Evolutionary conservation across 2,797 vertebrate genomes (phyloP).

Genomic region (Poecile montanus): DNA sequence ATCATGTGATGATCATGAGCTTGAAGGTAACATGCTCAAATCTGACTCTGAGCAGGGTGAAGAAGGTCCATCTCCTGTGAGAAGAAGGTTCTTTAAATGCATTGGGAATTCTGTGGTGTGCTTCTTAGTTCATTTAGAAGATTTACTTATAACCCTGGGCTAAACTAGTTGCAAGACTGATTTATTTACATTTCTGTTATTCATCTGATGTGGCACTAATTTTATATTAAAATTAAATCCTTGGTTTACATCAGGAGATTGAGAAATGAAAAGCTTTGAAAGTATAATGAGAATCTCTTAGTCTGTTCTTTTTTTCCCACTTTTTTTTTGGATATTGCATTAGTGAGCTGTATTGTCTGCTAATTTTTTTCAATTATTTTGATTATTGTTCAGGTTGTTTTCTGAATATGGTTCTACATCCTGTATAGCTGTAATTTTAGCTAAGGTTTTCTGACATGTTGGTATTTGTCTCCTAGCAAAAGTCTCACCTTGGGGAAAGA

Average conservation of each 20-base stretch:
- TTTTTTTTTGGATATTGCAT: neutral
- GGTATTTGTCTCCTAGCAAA: neutral
- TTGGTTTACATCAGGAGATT: neutral
- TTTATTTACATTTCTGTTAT: neutral
- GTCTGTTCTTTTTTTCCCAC: neutral
- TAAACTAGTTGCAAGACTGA: neutral
- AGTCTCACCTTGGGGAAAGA: neutral
- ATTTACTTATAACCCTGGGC: neutral
- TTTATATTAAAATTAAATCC: neutral
- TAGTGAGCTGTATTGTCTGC: neutral
- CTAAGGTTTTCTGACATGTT: neutral
- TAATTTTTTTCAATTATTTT: neutral
- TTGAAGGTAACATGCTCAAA: neutral
- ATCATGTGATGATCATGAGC: neutral
- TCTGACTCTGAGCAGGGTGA: neutral
- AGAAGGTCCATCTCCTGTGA: neutral
- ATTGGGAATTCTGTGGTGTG: neutral
- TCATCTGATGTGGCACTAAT: neutral
- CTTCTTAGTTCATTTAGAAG: neutral
- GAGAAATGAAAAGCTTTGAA: neutral
- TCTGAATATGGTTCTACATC: neutral
- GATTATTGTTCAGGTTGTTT: neutral
- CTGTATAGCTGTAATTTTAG: neutral
- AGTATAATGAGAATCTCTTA: neutral
- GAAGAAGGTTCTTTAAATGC: neutral